A percentile compares a stretch with the other conserved stretches of the same genome.
These are phyloP conservation scores for Ageneiosus marmoratus DNA, from an alignment of 2,113 vertebrate genomes.

Conservation along the genomic window DNA sequence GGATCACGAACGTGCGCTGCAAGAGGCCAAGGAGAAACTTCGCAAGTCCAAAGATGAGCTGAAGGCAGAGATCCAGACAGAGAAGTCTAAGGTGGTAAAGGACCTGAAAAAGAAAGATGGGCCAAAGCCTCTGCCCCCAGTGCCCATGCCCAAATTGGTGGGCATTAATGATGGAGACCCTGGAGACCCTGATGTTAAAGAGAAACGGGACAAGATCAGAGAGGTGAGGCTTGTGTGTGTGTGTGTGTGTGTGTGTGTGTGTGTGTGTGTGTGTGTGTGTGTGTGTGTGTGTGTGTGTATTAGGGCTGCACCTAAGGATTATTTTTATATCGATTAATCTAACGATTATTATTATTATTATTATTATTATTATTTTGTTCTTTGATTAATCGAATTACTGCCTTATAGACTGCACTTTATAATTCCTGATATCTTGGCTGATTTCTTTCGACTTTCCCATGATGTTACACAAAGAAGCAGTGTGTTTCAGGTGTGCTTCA, in stretches of 20 bases:
- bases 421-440: too few species aligned
- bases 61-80: constrained; percentile 94
- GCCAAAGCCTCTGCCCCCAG: constrained; percentile 82
- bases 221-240: constrained; percentile 78
- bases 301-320: too few species aligned
- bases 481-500: too few species aligned
- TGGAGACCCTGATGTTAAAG: constrained; percentile 80
- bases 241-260: not conserved
- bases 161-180: constrained; percentile 90
- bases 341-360: too few species aligned
- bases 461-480: too few species aligned
- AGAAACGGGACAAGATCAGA: constrained; percentile 95
- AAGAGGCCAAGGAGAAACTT: constrained; percentile 98
- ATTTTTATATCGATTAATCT: too few species aligned
- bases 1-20: constrained; percentile 93
- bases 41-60: constrained; percentile 92
- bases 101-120: constrained; percentile 85
- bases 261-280: not conserved
- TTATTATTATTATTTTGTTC: too few species aligned
- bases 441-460: too few species aligned
- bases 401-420: too few species aligned
- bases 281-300: too few species aligned
- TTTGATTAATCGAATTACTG: too few species aligned
- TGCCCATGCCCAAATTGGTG: constrained; percentile 90
- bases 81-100: constrained; percentile 88